Conservation (phyloP, 2,888 invertebrate species). For the Scaptomyza cyrtandrae region DNA sequence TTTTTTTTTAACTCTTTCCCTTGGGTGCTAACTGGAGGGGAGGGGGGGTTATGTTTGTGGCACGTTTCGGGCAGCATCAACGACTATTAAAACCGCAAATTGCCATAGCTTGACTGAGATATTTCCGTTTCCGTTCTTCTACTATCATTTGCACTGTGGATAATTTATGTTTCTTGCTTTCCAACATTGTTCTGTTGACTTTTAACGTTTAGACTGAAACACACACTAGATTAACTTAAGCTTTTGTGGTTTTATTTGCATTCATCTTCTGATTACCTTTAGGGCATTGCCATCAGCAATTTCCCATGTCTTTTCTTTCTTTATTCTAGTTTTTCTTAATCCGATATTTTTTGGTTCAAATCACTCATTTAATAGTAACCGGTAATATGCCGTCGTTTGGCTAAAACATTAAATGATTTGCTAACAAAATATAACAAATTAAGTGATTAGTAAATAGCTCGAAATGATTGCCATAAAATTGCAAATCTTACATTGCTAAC, state of each 20-base stretch:
- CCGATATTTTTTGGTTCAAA: conserved; percentile 5
- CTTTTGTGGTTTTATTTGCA: conserved; percentile 57
- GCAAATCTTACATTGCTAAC: too few relatives aligned
- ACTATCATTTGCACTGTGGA: conserved; percentile 39
- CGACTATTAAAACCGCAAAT: conserved; percentile 71
- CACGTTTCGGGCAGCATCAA: conserved; percentile 25
- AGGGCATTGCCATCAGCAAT: conserved; percentile 30
- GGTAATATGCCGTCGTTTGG: conserved; percentile 20
- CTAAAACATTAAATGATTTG: not conserved
- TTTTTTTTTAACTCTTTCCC: conserved; percentile 17
- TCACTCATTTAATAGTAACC: conserved; percentile 4
- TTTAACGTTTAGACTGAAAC: conserved; percentile 1
- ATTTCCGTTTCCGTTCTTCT: conserved; percentile 72
- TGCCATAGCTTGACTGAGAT: conserved; percentile 66
- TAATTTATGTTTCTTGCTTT: conserved; percentile 50
- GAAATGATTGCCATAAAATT: too few relatives aligned
- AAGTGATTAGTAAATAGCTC: too few relatives aligned
- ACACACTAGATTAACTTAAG: conserved; percentile 24
- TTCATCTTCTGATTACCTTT: conserved; percentile 34
- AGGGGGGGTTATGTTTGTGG: too few relatives aligned
- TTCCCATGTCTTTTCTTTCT: conserved; percentile 10
- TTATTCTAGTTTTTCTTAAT: not conserved
- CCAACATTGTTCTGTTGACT: conserved; percentile 3
- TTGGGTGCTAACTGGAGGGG: too few relatives aligned
- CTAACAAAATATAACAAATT: too few relatives aligned